Evolutionary conservation across 2,797 vertebrate species (phyloP).

Genomic region (Heliangelus exortis): DNA sequence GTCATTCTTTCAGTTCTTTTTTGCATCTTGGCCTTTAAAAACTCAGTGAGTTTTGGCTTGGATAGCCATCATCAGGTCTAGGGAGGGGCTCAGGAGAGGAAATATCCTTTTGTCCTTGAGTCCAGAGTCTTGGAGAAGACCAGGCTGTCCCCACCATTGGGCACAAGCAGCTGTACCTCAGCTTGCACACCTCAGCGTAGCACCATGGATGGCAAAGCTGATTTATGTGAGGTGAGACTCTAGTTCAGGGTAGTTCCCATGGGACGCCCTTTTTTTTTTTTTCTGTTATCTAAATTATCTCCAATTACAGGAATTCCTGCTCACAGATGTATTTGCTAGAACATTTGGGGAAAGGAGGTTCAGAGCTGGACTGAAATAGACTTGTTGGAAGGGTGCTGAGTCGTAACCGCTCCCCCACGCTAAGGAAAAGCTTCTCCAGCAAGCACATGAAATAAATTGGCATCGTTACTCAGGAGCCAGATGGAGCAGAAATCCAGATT

Average conservation of each 20-base stretch:
- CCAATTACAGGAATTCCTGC: not conserved
- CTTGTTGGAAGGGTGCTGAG: not conserved
- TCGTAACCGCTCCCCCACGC: not conserved
- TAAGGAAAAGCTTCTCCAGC: not conserved
- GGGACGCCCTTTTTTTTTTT: not conserved
- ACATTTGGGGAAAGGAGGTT: not conserved
- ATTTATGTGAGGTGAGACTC: not conserved
- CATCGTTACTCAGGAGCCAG: slow-evolving; percentile 33
- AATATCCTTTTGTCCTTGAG: not conserved
- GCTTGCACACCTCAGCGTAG: not conserved
- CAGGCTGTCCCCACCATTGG: rapidly evolving
- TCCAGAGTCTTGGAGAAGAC: not conserved
- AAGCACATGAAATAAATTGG: slow-evolving; percentile 4
- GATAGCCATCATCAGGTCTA: not conserved
- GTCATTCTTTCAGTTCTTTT: not conserved
- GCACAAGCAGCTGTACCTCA: not conserved
- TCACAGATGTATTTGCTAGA: not conserved
- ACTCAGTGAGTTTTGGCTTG: not conserved
- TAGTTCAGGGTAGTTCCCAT: not conserved
- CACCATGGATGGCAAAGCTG: not conserved
- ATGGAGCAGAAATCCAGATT: slow-evolving; percentile 57
- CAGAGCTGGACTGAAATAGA: not conserved
- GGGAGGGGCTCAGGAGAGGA: not conserved
- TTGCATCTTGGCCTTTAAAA: not conserved
- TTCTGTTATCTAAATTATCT: not conserved